Conservation (phyloP, 2,888 invertebrate genomes). For the Drymonia ruficornis region DNA sequence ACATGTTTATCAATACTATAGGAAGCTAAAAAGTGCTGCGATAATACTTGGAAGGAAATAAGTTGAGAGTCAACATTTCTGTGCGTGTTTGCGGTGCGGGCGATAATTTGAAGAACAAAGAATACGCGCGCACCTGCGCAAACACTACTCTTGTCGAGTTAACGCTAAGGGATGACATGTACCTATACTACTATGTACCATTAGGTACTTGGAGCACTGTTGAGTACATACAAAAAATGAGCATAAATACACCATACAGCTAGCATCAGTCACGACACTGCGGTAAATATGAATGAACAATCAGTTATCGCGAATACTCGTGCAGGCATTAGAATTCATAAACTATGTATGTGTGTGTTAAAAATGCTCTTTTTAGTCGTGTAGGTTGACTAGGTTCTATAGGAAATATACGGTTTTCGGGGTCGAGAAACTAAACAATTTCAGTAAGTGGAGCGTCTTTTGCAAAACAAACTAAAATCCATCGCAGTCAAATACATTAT, state of each 20-base stretch:
- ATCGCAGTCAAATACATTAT: no score
- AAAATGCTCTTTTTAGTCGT: no score
- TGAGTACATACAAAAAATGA: background rate
- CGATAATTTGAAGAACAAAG: constrained; percentile 81
- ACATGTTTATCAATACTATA: constrained; percentile 5
- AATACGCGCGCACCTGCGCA: constrained; percentile 74
- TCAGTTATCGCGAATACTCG: background rate
- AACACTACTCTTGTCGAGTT: constrained; percentile 71
- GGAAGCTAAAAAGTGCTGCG: constrained; percentile 4
- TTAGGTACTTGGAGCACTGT: constrained; percentile 10
- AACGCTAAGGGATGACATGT: constrained; percentile 49
- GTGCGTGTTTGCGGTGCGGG: constrained; percentile 51
- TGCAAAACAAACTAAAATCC: no score
- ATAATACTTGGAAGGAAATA: constrained; percentile 13
- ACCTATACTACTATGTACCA: constrained; percentile 16
- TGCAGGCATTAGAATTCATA: background rate
- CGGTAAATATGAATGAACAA: constrained; percentile 1
- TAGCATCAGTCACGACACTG: background rate
- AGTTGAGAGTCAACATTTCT: constrained; percentile 34
- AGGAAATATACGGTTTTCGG: background rate
- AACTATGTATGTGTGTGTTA: background rate
- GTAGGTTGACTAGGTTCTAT: no score
- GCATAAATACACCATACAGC: background rate
- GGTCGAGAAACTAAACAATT: background rate
- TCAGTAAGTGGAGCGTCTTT: no score